Evolutionary conservation across 2,113 vertebrate species (phyloP), one percentile per base, ranked within the genome.

Genomic region (Oncorhynchus kisutch): DNA sequence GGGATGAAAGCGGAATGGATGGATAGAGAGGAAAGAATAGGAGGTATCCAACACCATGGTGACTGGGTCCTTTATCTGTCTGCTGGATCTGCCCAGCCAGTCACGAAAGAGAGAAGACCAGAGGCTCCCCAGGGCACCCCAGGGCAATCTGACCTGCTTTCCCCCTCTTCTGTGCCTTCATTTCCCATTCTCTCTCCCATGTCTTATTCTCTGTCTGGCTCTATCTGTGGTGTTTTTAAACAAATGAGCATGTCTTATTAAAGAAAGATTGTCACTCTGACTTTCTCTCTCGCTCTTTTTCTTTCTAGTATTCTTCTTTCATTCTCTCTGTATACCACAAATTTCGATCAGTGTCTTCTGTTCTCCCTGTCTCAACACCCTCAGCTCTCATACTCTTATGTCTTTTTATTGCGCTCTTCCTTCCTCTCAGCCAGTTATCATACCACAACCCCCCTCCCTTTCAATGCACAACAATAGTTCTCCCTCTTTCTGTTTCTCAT

Each of bases 41-140:
- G 69, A 45, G 29, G 65, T 73, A 68, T 48, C 76, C 69, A 73
- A 82, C 79, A 70, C 82, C 72, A 74, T 70, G 72, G 67, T 88
- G 89, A 89, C 81, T 79, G 82, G 74, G 76, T 87, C 80, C 81
- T 91, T 90, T 88, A 83, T 91, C 85, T 81, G 85, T 86, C 86
- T 84, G 49, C 34, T 69, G 72, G 70, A 79, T 72, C 75, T 78
- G 71, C 73, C 73, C 66, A 81, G 77, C 73, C 64, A 34, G 72
- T 74, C 81, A 71, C 80, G 69, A 22, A 34, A 45, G 39, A 45
- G 39, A 45, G 39, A 75, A 71, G 73, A 74, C 48, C 67, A 29
- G 29, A 57, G 49, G 62, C 45, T 3, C 5, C 64, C 69, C 76
- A 57, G 54, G 54, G 13, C 24, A 24, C 24, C 24, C 24, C 24